Evolutionary conservation across 2,888 invertebrate species (phyloP).

Genomic region (Mimas tiliae): DNA sequence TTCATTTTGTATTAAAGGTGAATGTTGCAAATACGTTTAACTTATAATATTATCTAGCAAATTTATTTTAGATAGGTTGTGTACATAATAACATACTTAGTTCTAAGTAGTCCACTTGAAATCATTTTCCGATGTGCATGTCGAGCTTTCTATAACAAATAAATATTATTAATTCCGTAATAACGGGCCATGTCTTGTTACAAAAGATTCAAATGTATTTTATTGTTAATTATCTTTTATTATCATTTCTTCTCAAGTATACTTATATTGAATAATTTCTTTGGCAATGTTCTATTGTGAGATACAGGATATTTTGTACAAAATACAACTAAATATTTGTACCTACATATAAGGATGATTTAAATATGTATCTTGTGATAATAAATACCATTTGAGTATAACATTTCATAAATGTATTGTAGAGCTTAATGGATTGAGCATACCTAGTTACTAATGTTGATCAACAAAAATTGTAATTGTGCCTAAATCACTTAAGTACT

Average conservation of each 20-base stretch:
- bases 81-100: slow-evolving; percentile 67
- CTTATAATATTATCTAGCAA: slow-evolving; percentile 62
- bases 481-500: slow-evolving; percentile 53
- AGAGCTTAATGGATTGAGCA: slow-evolving; percentile 44
- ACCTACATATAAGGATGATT: slow-evolving; percentile 38
- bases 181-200: slow-evolving; percentile 46
- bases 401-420: slow-evolving; percentile 43
- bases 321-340: slow-evolving; percentile 33
- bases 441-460: slow-evolving; percentile 12
- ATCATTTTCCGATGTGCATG: slow-evolving; percentile 57
- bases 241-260: slow-evolving; percentile 47
- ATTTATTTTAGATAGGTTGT: slow-evolving; percentile 66
- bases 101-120: slow-evolving; percentile 69
- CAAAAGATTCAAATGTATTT: slow-evolving; percentile 53
- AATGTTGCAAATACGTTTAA: slow-evolving; percentile 68
- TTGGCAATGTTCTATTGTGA: slow-evolving; percentile 45
- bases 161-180: slow-evolving; percentile 45
- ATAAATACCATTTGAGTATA: slow-evolving; percentile 38
- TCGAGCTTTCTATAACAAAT: slow-evolving; percentile 46
- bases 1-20: slow-evolving; percentile 64
- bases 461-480: slow-evolving; percentile 35
- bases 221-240: slow-evolving; percentile 51
- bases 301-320: slow-evolving; percentile 42
- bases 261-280: slow-evolving; percentile 40
- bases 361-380: slow-evolving; percentile 36